A percentile compares a stretch with the other conserved stretches of the same genome.
These are phyloP conservation scores for Synanceia verrucosa DNA, from an alignment of 2,797 vertebrate species.

Conservation along the genomic window DNA sequence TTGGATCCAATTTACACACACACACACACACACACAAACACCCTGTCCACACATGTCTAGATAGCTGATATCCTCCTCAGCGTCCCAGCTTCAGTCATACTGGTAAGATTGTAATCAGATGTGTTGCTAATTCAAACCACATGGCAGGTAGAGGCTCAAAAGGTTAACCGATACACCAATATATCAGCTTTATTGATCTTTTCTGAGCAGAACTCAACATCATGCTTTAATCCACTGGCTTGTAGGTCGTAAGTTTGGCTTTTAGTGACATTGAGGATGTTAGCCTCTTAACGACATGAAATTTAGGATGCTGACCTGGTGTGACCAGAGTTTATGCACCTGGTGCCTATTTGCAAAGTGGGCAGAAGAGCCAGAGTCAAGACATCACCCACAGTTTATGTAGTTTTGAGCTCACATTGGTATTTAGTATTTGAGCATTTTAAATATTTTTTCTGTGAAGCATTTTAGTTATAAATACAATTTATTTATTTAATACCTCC, in stretches of 20 bases:
- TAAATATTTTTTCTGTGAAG: not conserved
- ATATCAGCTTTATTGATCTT: constrained; percentile 89
- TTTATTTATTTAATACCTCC: not conserved
- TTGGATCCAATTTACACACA: not conserved
- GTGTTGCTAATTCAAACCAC: constrained; percentile 84
- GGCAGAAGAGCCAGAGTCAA: not conserved
- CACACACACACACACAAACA: constrained; percentile 5
- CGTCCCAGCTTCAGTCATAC: constrained; percentile 57
- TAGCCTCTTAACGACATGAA: constrained; percentile 51
- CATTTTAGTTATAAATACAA: no score
- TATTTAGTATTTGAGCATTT: not conserved
- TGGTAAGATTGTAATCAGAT: constrained; percentile 86
- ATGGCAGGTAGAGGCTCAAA: constrained; percentile 77
- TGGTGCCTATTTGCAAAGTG: not conserved
- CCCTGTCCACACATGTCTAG: constrained; percentile 53
- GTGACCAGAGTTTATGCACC: not conserved
- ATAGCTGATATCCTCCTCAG: constrained; percentile 80
- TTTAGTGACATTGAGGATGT: constrained; percentile 49
- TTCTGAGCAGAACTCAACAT: constrained; percentile 80
- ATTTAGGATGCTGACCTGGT: constrained; percentile 24
- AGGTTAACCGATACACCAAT: constrained; percentile 82
- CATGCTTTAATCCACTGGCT: constrained; percentile 72
- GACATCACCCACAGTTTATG: no score
- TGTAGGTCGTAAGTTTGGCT: constrained; percentile 65
- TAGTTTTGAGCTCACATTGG: no score